phyloP scores from a whole-genome alignment of 2,888 invertebrate genomes.

The Drosophila demipolita region DNA sequence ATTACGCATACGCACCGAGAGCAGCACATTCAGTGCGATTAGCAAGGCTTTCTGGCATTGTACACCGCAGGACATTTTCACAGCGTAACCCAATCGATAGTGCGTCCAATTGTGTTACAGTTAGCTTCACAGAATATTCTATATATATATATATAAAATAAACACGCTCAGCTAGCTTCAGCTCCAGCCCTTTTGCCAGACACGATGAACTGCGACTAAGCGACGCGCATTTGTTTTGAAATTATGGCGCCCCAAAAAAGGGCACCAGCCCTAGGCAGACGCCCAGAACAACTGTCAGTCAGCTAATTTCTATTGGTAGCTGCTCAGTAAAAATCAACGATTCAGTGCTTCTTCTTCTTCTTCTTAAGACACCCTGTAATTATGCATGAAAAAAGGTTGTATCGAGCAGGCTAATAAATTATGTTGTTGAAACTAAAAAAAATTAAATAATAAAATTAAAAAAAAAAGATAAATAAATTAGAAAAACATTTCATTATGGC shows the following conservation, averaged over 20 bases:
- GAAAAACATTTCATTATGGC: neutral
- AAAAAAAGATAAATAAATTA: neutral
- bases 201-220: conserved; percentile 72
- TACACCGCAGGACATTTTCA: conserved; percentile 75
- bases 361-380: conserved; percentile 30
- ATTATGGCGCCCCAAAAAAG: conserved; percentile 64
- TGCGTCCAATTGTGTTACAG: conserved; percentile 45
- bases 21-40: conserved; percentile 75
- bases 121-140: conserved; percentile 23
- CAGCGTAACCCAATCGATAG: conserved; percentile 58
- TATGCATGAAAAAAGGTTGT: neutral
- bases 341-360: conserved; percentile 26
- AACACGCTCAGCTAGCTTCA: conserved; percentile 24
- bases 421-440: too few species aligned
- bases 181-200: conserved; percentile 64
- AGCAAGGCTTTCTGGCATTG: conserved; percentile 76
- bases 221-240: conserved; percentile 69
- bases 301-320: conserved; percentile 37
- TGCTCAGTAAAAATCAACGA: conserved; percentile 46
- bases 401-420: neutral
- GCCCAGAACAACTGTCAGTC: conserved; percentile 29
- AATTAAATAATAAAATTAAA: too few species aligned
- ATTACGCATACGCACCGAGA: conserved; percentile 80
- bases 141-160: neutral
- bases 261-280: conserved; percentile 29